Evolutionary conservation across 2,888 invertebrate genomes (phyloP).

Genomic region (Drosophila lutescens): DNA sequence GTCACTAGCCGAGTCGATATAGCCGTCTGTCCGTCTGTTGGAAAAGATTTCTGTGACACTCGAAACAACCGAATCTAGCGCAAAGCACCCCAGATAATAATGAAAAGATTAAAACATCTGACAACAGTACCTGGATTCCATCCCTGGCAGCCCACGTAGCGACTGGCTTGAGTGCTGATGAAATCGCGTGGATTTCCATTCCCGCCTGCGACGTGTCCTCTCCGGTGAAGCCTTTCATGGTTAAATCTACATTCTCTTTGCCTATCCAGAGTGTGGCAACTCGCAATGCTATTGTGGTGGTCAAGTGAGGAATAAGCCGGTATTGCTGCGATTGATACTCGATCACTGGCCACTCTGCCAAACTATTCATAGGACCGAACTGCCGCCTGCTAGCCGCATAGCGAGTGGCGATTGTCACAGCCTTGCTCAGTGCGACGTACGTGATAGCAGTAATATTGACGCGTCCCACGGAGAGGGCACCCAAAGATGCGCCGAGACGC

Average conservation of each 20-base stretch:
- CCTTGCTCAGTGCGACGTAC: constrained; percentile 88
- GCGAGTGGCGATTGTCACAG: constrained; percentile 92
- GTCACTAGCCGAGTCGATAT: too few species aligned
- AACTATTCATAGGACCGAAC: constrained; percentile 90
- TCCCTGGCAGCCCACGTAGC: constrained; percentile 94
- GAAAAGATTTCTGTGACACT: too few species aligned
- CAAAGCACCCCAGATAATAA: too few species aligned
- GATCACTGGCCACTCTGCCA: constrained; percentile 91
- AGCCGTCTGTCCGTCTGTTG: too few species aligned
- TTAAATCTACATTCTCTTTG: constrained; percentile 84
- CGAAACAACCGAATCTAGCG: too few species aligned
- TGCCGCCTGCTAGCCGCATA: constrained; percentile 95
- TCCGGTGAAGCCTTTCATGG: constrained; percentile 85
- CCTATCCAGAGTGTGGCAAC: constrained; percentile 87
- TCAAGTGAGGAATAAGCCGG: constrained; percentile 90
- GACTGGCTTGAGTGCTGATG: constrained; percentile 90
- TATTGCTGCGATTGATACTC: constrained; percentile 97
- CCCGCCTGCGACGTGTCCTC: constrained; percentile 85
- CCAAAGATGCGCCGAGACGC: constrained; percentile 93
- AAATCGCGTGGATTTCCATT: constrained; percentile 91
- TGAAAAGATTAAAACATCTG: too few species aligned
- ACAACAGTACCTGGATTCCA: constrained; percentile 88
- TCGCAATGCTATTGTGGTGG: constrained; percentile 87
- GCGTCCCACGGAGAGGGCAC: constrained; percentile 92
- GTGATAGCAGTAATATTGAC: constrained; percentile 89